Evolutionary conservation across 2,797 vertebrate genomes (phyloP).

Genomic region (Sphenopsis melanotis): DNA sequence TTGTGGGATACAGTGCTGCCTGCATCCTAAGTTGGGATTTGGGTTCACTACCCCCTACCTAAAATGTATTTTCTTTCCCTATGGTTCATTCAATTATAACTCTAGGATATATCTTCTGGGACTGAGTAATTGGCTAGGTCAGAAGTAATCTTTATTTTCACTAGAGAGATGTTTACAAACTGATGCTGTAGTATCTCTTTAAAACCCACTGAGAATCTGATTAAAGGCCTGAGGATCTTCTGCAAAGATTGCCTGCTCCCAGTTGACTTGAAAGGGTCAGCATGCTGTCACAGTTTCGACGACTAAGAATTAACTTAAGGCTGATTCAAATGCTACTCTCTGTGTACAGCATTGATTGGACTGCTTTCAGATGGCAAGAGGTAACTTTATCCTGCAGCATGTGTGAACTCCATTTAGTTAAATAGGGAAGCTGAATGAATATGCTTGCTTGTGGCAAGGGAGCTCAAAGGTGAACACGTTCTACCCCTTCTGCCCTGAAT

Average conservation of each 20-base stretch:
- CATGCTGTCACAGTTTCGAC: conserved; percentile 60
- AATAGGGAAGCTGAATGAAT: conserved; percentile 42
- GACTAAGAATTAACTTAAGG: conserved; percentile 68
- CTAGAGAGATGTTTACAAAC: conserved; percentile 68
- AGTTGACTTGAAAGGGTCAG: conserved; percentile 68
- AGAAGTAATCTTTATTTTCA: conserved; percentile 70
- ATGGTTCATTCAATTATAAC: conserved; percentile 54
- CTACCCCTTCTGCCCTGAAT: conserved; percentile 39
- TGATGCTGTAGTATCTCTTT: conserved; percentile 63
- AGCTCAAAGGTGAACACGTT: conserved; percentile 13
- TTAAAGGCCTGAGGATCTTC: conserved; percentile 67
- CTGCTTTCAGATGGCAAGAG: conserved; percentile 50
- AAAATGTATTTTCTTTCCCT: conserved; percentile 47
- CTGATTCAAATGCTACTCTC: conserved; percentile 66
- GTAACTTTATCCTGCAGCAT: conserved; percentile 59
- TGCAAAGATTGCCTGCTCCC: conserved; percentile 64
- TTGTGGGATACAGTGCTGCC: background rate
- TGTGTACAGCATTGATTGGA: conserved; percentile 59
- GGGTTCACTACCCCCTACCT: conserved; percentile 32
- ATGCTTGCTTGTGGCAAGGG: background rate
- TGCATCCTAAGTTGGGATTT: conserved; percentile 39
- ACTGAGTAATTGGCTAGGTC: conserved; percentile 67
- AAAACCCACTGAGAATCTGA: conserved; percentile 70
- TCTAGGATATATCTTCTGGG: conserved; percentile 63
- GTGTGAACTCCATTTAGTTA: conserved; percentile 63